These are phyloP conservation scores for Leptodactylus fallax DNA, from an alignment of 2,797 vertebrate species.

Conservation along the genomic window DNA sequence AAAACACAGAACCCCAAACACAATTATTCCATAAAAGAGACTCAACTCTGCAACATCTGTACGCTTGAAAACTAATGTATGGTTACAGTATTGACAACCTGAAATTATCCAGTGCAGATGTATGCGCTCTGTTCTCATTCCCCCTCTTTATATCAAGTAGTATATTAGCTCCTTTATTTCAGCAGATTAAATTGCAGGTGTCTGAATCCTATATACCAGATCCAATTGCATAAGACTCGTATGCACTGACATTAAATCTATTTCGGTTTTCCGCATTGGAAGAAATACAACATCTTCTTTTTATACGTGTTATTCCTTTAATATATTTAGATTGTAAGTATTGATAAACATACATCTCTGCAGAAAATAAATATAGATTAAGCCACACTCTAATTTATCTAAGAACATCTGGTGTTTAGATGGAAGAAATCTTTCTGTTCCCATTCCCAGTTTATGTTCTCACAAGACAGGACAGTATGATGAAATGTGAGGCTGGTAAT, in stretches of 20 bases:
- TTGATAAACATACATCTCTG: slow-evolving; percentile 27
- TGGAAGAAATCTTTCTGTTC: slow-evolving; percentile 20
- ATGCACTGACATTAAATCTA: slow-evolving; percentile 24
- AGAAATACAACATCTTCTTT: background rate
- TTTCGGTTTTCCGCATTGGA: background rate
- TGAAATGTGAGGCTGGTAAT: slow-evolving; percentile 46
- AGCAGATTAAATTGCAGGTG: slow-evolving; percentile 20
- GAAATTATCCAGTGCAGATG: background rate
- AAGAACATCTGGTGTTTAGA: slow-evolving; percentile 57
- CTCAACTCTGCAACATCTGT: background rate
- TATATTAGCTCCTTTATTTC: slow-evolving; percentile 16
- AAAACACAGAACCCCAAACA: background rate
- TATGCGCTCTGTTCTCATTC: background rate
- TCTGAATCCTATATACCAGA: slow-evolving; percentile 14
- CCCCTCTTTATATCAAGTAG: background rate
- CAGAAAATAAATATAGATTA: slow-evolving; percentile 58
- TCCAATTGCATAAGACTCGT: background rate
- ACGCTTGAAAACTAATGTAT: background rate
- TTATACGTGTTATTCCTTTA: slow-evolving; percentile 6
- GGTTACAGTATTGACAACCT: background rate
- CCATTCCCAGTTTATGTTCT: slow-evolving; percentile 37
- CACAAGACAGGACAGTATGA: slow-evolving; percentile 43
- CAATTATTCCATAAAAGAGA: background rate
- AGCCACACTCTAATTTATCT: slow-evolving; percentile 46
- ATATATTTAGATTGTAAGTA: slow-evolving; percentile 42